Evolutionary conservation across 1,140 invertebrate genomes (phyloP).

Genomic region (Wiebesia pumilae): DNA sequence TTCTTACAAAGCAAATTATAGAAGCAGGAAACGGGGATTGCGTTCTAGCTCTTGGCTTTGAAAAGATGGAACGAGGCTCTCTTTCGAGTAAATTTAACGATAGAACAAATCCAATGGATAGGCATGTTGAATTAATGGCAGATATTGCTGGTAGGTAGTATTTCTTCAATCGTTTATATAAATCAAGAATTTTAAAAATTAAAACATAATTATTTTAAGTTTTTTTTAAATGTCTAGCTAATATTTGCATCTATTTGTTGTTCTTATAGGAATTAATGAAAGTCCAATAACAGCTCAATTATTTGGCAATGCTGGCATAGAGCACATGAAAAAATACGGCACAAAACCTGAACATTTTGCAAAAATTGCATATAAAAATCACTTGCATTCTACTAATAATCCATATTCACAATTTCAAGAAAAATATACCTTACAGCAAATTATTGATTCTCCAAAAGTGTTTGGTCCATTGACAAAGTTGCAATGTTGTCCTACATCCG

Average conservation of each 20-base stretch:
- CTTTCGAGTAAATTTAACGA: slow-evolving; percentile 88
- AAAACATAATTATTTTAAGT: not conserved
- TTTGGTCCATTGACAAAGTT: slow-evolving; percentile 94
- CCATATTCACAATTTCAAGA: slow-evolving; percentile 96
- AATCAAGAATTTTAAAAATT: not conserved
- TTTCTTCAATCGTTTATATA: not conserved
- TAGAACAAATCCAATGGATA: slow-evolving; percentile 94
- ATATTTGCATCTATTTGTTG: slow-evolving; percentile 14
- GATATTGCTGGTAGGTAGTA: slow-evolving; percentile 81
- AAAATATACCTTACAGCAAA: slow-evolving; percentile 92
- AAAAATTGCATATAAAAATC: slow-evolving; percentile 98
- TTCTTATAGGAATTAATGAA: slow-evolving; percentile 76
- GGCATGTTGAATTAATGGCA: slow-evolving; percentile 90
- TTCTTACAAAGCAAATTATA: slow-evolving; percentile 92
- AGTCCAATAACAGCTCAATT: slow-evolving; percentile 94
- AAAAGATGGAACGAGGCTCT: slow-evolving; percentile 97
- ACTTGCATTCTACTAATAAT: slow-evolving; percentile 97
- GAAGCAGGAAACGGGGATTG: slow-evolving; percentile 90
- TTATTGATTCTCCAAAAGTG: slow-evolving; percentile 88
- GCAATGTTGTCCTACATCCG: slow-evolving; percentile 97
- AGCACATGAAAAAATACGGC: slow-evolving; percentile 98
- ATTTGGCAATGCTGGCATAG: slow-evolving; percentile 96
- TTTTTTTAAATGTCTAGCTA: not conserved
- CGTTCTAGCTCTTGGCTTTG: slow-evolving; percentile 95
- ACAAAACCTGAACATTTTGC: slow-evolving; percentile 95